Evolutionary conservation across 2,113 vertebrate species (phyloP), one percentile per base, ranked within the genome.

Genomic region (Phalacrocorax carbo): DNA sequence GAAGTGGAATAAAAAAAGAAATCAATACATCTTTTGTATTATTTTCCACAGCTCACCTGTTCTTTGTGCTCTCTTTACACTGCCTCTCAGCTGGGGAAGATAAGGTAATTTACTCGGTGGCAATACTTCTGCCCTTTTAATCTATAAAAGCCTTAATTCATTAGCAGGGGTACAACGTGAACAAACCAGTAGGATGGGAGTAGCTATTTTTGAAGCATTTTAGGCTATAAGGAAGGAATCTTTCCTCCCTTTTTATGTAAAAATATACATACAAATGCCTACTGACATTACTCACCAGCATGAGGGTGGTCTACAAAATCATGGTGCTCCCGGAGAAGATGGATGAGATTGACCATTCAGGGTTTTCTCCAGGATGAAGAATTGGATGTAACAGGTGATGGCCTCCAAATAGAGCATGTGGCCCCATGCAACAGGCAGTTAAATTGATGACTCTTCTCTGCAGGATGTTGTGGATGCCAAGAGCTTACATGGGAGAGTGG

Each of bases 11-110:
- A 18, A 44, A 65, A 66, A 73, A 49, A 92, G 52, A 83, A 95
- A 97, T 97, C 97, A 87, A 96, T 97, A 58, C 23, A 48, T 64
- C 82, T 93, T 96, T 96, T 95, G 82, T 97, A 62, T 65, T 84
- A 93, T 97, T 95, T 97, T 90, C 72, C 77, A 81, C 90, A 89
- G 83, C 88, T 97, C 83, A 90, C 94, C 95, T 96, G 76, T 90
- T 94, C 94, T 80, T 70, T 68, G 87, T 73, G 88, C 90, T 83
- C 52, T 55, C 42, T 75, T 93, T 58, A 42, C 40, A 46, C 96
- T 73, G 78, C 80, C 80, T 94, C 91, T 92, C 94, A 75, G 90
- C 86, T 78, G 85, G 94, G 82, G 76, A 52, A 97, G 95, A 95
- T 88, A 97, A 96, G 71, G 73, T 93, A 79, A 95, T 96, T 96